A percentile compares a stretch with the other conserved stretches of the same genome.
Conservation (phyloP, 2,888 invertebrate genomes). For the Nomada fabriciana region DNA sequence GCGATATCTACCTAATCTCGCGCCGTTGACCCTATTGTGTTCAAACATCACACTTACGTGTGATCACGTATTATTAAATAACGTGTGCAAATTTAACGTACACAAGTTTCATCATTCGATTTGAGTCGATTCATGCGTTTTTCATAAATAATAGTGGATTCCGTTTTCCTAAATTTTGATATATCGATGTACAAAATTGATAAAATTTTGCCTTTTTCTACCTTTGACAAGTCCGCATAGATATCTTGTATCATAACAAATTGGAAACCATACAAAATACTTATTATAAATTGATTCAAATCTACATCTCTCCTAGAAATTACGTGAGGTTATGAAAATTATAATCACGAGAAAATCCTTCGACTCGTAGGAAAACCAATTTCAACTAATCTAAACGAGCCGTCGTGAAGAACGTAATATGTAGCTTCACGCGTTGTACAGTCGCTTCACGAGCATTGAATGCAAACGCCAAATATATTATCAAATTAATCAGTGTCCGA, state of each 20-base stretch:
- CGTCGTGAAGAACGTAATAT: not conserved
- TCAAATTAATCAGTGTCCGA: not conserved
- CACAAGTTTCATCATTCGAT: too few relatives aligned
- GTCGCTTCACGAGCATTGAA: too few relatives aligned
- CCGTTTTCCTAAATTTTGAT: too few relatives aligned
- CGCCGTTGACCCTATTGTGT: constrained; percentile 36
- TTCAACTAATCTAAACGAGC: not conserved
- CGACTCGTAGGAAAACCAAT: not conserved
- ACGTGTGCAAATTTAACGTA: constrained; percentile 6
- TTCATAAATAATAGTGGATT: too few relatives aligned
- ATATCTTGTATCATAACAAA: too few relatives aligned
- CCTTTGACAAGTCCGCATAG: too few relatives aligned
- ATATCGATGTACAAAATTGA: too few relatives aligned
- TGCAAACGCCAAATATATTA: not conserved
- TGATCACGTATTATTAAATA: constrained; percentile 48
- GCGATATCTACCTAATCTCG: constrained; percentile 48
- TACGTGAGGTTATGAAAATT: not conserved
- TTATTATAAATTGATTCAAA: too few relatives aligned
- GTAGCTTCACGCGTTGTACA: too few relatives aligned
- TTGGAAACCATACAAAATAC: too few relatives aligned
- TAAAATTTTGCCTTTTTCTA: too few relatives aligned
- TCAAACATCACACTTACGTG: constrained; percentile 34
- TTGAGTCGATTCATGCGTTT: too few relatives aligned
- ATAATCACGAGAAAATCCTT: not conserved
- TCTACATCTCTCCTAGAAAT: not conserved